Conservation (phyloP, 1,140 invertebrate species). For the Heliconius melpomene region DNA sequence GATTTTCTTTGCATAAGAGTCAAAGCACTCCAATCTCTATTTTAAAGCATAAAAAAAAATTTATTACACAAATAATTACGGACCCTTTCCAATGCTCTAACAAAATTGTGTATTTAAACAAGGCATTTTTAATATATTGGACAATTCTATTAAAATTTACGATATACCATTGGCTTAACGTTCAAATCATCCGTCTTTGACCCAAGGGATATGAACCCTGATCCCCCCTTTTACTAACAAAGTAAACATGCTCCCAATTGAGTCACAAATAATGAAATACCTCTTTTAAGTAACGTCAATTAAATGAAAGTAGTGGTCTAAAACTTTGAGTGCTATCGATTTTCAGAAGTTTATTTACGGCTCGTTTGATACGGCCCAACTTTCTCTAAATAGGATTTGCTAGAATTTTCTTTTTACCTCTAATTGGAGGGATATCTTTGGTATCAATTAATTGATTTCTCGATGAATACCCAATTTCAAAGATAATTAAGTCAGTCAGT, state of each 20-base stretch:
- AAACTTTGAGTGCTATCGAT: constrained; percentile 8
- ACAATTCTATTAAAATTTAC: too few relatives aligned
- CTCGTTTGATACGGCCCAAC: background rate
- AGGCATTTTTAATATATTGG: too few relatives aligned
- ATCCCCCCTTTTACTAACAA: background rate
- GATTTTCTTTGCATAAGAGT: too few relatives aligned
- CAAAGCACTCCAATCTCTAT: too few relatives aligned
- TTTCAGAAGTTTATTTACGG: constrained; percentile 5
- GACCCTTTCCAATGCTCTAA: too few relatives aligned
- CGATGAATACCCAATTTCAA: background rate
- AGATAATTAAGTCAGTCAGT: background rate
- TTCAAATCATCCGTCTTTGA: background rate
- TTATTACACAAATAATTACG: too few relatives aligned
- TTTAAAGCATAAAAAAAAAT: too few relatives aligned
- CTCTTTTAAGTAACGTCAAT: constrained; percentile 5
- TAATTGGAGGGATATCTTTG: constrained; percentile 9
- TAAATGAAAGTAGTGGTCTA: background rate
- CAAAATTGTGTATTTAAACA: too few relatives aligned
- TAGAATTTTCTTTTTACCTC: background rate
- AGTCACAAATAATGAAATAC: background rate
- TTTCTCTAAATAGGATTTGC: constrained; percentile 4
- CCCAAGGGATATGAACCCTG: background rate
- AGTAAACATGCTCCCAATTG: background rate
- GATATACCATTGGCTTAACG: background rate
- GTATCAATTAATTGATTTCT: constrained; percentile 3